Conservation (phyloP, 1,140 invertebrate species). For the Panonychus citri region DNA sequence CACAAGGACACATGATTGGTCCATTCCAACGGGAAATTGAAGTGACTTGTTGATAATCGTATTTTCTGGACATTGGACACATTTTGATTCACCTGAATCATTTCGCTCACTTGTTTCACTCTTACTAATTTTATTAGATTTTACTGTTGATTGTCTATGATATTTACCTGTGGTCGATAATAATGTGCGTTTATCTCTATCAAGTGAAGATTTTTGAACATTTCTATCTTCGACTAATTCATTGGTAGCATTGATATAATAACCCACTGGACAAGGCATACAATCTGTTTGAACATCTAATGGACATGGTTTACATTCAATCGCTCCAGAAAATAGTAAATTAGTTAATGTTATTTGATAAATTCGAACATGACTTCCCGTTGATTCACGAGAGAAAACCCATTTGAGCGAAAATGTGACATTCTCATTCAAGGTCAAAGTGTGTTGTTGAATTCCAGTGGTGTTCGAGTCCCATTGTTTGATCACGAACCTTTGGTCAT, state of each 20-base stretch:
- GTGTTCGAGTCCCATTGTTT: background rate
- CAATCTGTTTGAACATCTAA: conserved; percentile 19
- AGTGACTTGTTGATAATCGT: conserved; percentile 24
- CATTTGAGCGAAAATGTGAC: conserved; percentile 26
- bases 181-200: no score
- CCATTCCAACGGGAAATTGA: conserved; percentile 23
- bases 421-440: background rate
- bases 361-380: conserved; percentile 26
- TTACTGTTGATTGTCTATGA: background rate
- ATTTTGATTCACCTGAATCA: conserved; percentile 11
- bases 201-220: no score
- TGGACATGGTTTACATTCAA: conserved; percentile 30
- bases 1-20: conserved; percentile 30
- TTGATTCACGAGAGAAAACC: conserved; percentile 27
- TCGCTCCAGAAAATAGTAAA: conserved; percentile 32
- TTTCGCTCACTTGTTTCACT: background rate
- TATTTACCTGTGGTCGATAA: no score
- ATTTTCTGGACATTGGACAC: conserved; percentile 26
- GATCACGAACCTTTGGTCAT: background rate
- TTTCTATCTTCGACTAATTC: no score
- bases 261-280: conserved; percentile 11
- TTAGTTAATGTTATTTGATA: conserved; percentile 35
- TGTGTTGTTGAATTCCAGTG: background rate
- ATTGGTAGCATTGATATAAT: background rate
- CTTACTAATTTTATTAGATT: background rate